Evolutionary conservation across 2,888 invertebrate species (phyloP), one percentile per base, ranked within the genome.

Genomic region (Ennomos erosarius): DNA sequence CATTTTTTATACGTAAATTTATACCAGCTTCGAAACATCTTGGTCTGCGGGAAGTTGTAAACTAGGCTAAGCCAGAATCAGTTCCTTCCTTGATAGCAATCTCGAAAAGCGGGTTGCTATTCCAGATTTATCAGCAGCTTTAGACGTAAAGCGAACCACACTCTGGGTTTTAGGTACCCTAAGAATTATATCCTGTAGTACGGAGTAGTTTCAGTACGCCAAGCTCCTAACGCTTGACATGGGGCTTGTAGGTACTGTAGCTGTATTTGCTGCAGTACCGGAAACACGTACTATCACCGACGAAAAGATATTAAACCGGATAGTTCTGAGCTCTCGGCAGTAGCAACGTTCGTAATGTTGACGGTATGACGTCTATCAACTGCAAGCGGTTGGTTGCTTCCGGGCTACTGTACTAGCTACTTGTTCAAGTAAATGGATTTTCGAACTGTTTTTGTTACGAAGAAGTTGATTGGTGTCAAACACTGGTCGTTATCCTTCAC

Each of bases 271-370:
- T 35, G 39, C 44, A 53, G 34, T 44, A 37, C 73, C 70, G 78
- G 77, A 78, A 75, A 69, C 76, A 75, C 77, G 77, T 74, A 74
- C 73, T 65, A 65, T 68, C 62, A 66, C 71, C 76, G 70, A 74
- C 75, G 70, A 76, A 78, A 74, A 72, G 72, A 75, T 73, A 74
- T 64, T 26, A 66, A 71, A 66, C 68, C 58, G 58, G 52, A 54
- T 42, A 53, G 56, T 54, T 45, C 16, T 53, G n/a, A 50, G 50
- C 47, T 33, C 63, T 55, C 35, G 43, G n/a, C 36, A 50, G 13
- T 26, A 6, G 26, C 0, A 26, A 26, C 16, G 55, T 51, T 39
- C 60, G 60, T 62, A 61, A 58, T 63, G 67, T 58, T 55, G 50
- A 58, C 47, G 53, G 8, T 67, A 56, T 55, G 53, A 58, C 47